Conservation (phyloP, 92 coral and sea anemone species). For the Zoanthus sansibaricus region DNA sequence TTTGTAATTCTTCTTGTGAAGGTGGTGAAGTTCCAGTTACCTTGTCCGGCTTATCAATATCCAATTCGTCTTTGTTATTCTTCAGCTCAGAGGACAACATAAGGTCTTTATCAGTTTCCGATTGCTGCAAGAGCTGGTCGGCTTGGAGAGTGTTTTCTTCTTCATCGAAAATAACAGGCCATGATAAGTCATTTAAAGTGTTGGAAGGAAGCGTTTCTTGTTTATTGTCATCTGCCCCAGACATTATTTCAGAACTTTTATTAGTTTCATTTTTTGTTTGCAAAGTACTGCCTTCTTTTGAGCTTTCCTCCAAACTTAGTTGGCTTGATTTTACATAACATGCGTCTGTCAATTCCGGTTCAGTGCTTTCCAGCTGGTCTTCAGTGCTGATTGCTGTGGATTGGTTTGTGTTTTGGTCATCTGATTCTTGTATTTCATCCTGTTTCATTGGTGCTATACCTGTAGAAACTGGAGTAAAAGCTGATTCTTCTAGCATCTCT, state of each 20-base stretch:
- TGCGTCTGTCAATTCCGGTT: background rate
- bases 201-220: background rate
- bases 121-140: background rate
- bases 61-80: background rate
- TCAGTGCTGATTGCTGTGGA: background rate
- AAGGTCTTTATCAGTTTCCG: background rate
- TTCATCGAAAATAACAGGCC: background rate
- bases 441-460: background rate
- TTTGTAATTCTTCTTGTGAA: background rate
- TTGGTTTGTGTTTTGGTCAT: background rate
- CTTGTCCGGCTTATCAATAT: background rate
- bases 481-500: slow-evolving; percentile 18
- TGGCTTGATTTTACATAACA: background rate
- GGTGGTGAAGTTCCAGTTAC: background rate
- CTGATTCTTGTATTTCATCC: background rate
- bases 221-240: background rate
- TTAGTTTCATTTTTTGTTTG: slow-evolving; percentile 6
- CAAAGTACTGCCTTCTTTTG: background rate
- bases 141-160: background rate
- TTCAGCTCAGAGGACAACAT: background rate
- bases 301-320: background rate
- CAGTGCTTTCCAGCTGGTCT: slow-evolving; percentile 2
- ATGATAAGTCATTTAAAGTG: background rate
- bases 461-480: background rate
- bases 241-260: background rate